phyloP scores from a whole-genome alignment of 1,140 invertebrate species.

The Hesperophylax magnus region DNA sequence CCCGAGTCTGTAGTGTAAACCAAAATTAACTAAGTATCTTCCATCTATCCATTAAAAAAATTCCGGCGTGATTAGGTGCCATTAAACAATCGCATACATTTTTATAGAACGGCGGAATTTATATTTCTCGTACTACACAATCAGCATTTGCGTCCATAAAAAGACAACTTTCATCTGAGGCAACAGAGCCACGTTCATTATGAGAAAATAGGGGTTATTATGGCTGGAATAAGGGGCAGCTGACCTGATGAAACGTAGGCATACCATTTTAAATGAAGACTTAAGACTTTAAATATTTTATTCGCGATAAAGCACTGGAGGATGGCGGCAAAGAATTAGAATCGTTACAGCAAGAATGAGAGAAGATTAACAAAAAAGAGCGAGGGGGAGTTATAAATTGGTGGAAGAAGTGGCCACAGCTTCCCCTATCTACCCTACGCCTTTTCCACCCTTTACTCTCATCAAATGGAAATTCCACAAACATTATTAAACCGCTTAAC shows the following conservation, averaged over 20 bases:
- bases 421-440: background rate
- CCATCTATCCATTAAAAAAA: too few species aligned
- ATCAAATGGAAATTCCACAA: constrained; percentile 45
- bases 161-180: constrained; percentile 25
- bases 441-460: too few species aligned
- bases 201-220: constrained; percentile 53
- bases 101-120: background rate
- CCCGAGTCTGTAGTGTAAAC: too few species aligned
- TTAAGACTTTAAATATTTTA: constrained; percentile 56
- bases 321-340: constrained; percentile 55
- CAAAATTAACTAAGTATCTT: too few species aligned
- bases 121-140: constrained; percentile 15
- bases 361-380: constrained; percentile 56
- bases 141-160: constrained; percentile 22
- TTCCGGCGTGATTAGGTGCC: background rate
- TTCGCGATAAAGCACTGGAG: constrained; percentile 49
- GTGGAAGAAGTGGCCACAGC: constrained; percentile 47
- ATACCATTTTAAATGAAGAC: constrained; percentile 58
- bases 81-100: background rate
- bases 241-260: constrained; percentile 54
- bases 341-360: constrained; percentile 57
- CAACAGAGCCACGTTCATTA: constrained; percentile 39
- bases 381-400: constrained; percentile 53
- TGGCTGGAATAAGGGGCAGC: constrained; percentile 41
- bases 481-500: constrained; percentile 15